Base-by-base conservation (phyloP, 2,888 invertebrate genomes). In the Caenorhabditis parvicauda region DNA sequence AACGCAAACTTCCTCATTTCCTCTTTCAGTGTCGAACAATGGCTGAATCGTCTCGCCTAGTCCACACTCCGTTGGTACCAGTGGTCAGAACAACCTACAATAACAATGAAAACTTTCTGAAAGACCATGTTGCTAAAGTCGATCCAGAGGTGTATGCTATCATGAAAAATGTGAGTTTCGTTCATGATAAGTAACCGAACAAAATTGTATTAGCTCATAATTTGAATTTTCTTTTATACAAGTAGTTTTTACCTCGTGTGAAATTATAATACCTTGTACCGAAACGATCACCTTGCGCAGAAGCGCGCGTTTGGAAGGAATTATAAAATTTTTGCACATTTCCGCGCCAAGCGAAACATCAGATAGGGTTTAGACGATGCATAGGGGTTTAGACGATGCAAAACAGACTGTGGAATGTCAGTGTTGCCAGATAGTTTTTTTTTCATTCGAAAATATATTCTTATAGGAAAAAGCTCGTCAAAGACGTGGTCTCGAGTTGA, bases 61-160 rank as follows among this genome's bases (percentile, higher is more conserved):
- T 66, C 29, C 70, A 68, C 53, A 77, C 72, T 0, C 70, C 73
- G 12, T 49, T 77, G 57, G 61, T 72, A 22, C 56, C 69, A 25
- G 77, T 78, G 9, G 54, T 72, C 3, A 57, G 77, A 17, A 46
- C 37, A 21, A 27, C 53, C 21, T 75, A 74, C 53, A 32, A 47
- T 7, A 45, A 52, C 14, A 70, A 67, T 12, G 64, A 63, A 41
- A 65, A 72, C 41, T 53, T 81, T 54, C 49, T 77, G 29, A 57
- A 50, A 29, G 81, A 79, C 55, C 61, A 67, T 35, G 62, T 85
- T 29, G 70, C 87, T 86, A 88, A 89, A 37, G 87, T 87, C 17
- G 96, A 96, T 83, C 90, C 92, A 0, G 92, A 94, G 82, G 85
- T 94, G 19, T 89, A 87, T 81, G 85, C 87, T 0, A 83, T 96